Conservation (phyloP, 2,888 invertebrate species). For the Geophilus truncorum region DNA sequence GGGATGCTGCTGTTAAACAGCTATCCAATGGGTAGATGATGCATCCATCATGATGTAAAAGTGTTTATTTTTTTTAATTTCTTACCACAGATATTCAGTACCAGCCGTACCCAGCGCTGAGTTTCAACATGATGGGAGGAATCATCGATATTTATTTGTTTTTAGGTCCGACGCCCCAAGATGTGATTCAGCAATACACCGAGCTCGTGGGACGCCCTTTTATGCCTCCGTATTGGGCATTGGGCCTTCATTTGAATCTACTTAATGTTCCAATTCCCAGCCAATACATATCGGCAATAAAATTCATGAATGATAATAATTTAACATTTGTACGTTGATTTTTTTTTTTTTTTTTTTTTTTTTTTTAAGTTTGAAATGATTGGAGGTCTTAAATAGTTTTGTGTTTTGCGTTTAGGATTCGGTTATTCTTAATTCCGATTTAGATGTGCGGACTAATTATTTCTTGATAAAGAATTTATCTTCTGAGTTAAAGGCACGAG, state of each 20-base stretch:
- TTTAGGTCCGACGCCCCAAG: constrained; percentile 54
- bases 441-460: background rate
- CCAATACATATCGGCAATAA: background rate
- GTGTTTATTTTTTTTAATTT: background rate
- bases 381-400: too few relatives aligned
- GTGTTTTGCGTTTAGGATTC: background rate
- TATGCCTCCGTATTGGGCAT: constrained; percentile 50
- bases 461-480: background rate
- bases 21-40: constrained; percentile 29
- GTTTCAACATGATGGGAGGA: constrained; percentile 57
- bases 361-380: too few relatives aligned
- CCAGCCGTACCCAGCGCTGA: constrained; percentile 52
- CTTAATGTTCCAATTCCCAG: constrained; percentile 39
- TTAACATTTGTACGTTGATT: background rate
- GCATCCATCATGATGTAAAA: too few relatives aligned
- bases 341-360: background rate
- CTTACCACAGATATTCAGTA: constrained; percentile 57
- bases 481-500: background rate
- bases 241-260: constrained; percentile 50
- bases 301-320: constrained; percentile 2
- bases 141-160: constrained; percentile 53
- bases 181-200: constrained; percentile 50
- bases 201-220: constrained; percentile 37
- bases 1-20: constrained; percentile 36
- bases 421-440: background rate